Evolutionary conservation across 2,797 vertebrate species (phyloP), one percentile per base, ranked within the genome.

Genomic region (Leptodactylus fallax): DNA sequence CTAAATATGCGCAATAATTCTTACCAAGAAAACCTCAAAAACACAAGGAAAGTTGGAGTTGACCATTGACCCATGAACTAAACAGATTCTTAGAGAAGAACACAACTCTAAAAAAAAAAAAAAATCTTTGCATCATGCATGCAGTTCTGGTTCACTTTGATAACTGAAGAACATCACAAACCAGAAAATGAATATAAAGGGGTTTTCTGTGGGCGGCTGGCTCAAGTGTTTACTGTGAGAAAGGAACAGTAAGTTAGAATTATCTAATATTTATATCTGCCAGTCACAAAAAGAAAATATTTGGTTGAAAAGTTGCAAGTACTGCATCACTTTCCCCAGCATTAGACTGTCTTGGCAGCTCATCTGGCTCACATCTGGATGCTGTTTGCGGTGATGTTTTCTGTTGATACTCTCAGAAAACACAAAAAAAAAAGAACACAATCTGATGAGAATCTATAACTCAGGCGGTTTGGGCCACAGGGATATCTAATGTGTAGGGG

Each of bases 341-440:
- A 72, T 83, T 84, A 86, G 71, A 61, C 71, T 13, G 51, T 82
- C 84, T 83, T 89, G 88, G 88, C 84, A 86, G 79, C 79, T 36
- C 69, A 71, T 83, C 19, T 69, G 88, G 61, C n/a, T 71, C 79
- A 89, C 88, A 89, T 89, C 88, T 89, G 88, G 88, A 89, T 23
- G 72, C 71, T 2, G 87, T 82, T 89, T 83, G 84, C 71, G 84
- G 88, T 81, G 77, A 86, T 85, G 19, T 65, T 88, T 88, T 88
- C 55, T 88, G 67, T 80, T 81, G 77, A 85, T 76, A 17, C 36
- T 45, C 23, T 67, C 53, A 60, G 51, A 86, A 89, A 88, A 63
- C 60, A n/a, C n/a, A 67, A n/a, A 21, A 53, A 12, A 53, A 36
- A 36, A 69, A 47, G 53, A 63, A 56, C 78, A 60, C 12, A 56